These are phyloP conservation scores for Microplitis deprimator DNA, from an alignment of 2,888 invertebrate genomes.

Conservation along the genomic window DNA sequence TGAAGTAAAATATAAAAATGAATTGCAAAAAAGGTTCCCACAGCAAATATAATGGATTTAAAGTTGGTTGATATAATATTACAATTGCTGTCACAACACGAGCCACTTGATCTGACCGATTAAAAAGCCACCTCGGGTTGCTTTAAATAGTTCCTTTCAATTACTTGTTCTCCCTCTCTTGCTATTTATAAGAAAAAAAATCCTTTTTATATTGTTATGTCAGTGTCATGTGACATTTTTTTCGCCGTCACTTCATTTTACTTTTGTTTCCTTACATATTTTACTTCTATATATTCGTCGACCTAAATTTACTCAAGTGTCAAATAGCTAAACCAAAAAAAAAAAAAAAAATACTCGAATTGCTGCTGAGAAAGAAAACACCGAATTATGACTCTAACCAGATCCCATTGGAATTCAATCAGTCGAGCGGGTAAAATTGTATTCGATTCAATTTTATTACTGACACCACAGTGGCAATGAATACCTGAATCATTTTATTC, in stretches of 20 bases:
- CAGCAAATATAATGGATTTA: conserved; percentile 5
- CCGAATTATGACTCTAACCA: conserved; percentile 36
- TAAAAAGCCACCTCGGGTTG: conserved; percentile 39
- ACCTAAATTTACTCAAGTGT: conserved; percentile 55
- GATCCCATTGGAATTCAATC: conserved; percentile 40
- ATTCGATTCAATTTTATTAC: conserved; percentile 18
- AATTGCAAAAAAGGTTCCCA: conserved; percentile 21
- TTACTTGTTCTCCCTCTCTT: conserved; percentile 1
- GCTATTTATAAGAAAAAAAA: conserved; percentile 6
- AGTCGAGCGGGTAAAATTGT: conserved; percentile 24
- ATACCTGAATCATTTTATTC: neutral
- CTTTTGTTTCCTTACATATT: conserved; percentile 16
- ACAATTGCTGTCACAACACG: conserved; percentile 54
- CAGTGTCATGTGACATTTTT: conserved; percentile 37
- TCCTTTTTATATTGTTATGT: conserved; percentile 25
- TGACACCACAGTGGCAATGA: neutral
- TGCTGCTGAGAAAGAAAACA: conserved; percentile 57
- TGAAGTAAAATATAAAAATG: neutral
- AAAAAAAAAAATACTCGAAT: conserved; percentile 51
- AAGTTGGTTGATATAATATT: conserved; percentile 42
- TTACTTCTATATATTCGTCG: conserved; percentile 29
- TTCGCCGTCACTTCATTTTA: conserved; percentile 22
- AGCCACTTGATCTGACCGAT: conserved; percentile 49
- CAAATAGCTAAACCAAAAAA: conserved; percentile 41
- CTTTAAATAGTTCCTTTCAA: conserved; percentile 12